Evolutionary conservation across 2,888 invertebrate species (phyloP), one percentile per base, ranked within the genome.

Genomic region (Hirudinaria manillensis): DNA sequence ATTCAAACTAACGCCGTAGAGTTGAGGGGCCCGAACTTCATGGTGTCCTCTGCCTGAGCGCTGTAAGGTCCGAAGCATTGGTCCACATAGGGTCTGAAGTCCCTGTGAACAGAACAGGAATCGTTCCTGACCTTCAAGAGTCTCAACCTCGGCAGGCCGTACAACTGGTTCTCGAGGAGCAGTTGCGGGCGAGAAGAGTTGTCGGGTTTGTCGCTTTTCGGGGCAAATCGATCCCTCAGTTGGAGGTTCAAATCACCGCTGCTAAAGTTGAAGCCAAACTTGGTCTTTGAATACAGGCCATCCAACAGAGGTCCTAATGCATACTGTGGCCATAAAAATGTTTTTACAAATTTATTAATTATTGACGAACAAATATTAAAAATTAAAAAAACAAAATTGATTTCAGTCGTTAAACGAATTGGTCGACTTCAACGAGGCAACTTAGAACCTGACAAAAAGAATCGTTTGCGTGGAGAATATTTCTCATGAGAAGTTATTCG

Each of bases 61-160:
- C 87, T 85, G 82, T 89, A 91, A 0, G 85, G 82, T n/a, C 87
- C 88, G 81, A 87, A 91, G 81, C 91, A 91, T 53, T 86, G 85
- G 38, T 85, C 83, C 80, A 91, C 90, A 76, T 89, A 87, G 73
- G 87, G 84, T 67, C 87, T 84, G 81, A 91, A 91, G 77, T 89
- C 88, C 34, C 87, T 87, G 78, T 90, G 89, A 2, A 91, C 88
- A 38, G 84, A 83, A 81, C 91, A 91, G 4, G 90, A 89, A 81
- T 89, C 87, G 77, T 88, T 88, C 10, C 80, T 79, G 65, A 84
- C 83, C 77, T 77, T 73, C 51, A 77, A 79, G 76, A 84, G 83
- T 73, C 85, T 80, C 16, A 84, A 72, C 53, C 84, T 81, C 4
- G 85, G 84, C 24, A 84, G 81, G 24, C 73, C 73, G 56, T 65